A percentile compares a stretch with the other conserved stretches of the same genome.
Conservation (phyloP, 2,888 invertebrate species). For the Epinotia demarniana region DNA sequence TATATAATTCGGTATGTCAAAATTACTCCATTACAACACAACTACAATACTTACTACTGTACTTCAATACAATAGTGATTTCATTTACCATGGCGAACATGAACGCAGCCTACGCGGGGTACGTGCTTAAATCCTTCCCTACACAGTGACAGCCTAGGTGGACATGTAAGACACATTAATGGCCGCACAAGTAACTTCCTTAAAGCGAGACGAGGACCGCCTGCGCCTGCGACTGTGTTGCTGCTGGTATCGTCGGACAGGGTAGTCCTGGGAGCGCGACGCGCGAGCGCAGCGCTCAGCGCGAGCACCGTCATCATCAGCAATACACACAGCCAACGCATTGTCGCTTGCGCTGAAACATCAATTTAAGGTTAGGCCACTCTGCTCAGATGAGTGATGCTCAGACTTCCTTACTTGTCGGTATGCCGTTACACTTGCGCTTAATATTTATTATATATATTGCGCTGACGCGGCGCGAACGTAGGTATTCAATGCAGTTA, state of each 20-base stretch:
- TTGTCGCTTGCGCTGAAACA: constrained; percentile 7
- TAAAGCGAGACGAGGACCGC: neutral
- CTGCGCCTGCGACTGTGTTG: neutral
- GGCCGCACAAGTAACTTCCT: neutral
- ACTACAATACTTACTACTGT: too few relatives aligned
- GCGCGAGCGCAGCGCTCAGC: neutral
- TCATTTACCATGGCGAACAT: neutral
- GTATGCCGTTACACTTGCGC: too few relatives aligned
- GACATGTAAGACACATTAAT: constrained; percentile 11
- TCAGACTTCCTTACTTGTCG: too few relatives aligned
- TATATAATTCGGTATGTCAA: too few relatives aligned
- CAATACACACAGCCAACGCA: constrained; percentile 3
- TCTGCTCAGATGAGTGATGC: too few relatives aligned
- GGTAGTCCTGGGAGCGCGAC: neutral
- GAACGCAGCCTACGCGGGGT: constrained; percentile 1
- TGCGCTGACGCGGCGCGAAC: too few relatives aligned
- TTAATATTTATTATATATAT: too few relatives aligned
- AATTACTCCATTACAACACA: too few relatives aligned
- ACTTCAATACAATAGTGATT: too few relatives aligned
- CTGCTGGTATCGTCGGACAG: neutral
- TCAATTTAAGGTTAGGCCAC: too few relatives aligned
- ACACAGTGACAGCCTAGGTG: neutral
- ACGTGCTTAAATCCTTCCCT: neutral
- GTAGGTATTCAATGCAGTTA: too few relatives aligned
- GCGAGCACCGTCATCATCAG: neutral